Evolutionary conservation across 2,797 vertebrate genomes (phyloP), one percentile per base, ranked within the genome.

Genomic region (Urosaurus nigricauda): DNA sequence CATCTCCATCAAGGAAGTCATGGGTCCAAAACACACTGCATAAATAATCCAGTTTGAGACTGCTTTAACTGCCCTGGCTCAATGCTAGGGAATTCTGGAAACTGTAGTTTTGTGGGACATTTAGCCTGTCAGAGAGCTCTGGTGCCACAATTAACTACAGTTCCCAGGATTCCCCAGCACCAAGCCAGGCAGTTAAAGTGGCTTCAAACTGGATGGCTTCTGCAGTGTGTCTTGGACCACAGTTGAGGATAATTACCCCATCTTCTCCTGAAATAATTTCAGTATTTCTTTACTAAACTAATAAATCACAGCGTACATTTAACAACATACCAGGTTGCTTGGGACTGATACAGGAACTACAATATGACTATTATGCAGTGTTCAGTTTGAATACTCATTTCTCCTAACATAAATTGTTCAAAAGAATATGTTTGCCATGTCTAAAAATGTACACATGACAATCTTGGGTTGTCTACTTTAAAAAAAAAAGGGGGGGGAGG

Each of bases 271-370:
- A 37, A 68, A 3, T 63, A 68, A 11, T 29, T 29, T 12, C 29
- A 32, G 26, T 32, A 24, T 68, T 68, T 68, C 65, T 16, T 32
- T 12, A 65, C 79, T 65, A 71, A 84, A 70, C 73, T 1, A 0
- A 5, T 81, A 68, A 32, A 73, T 53, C 7, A 0, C 0, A 24
- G 5, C 19, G 32, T 26, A 40, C 11, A 0, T 35, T 83, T 17
- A 65, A 60, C 80, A 83, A 81, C 87, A 77, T 71, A 37, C 84
- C 0, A 19, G n/a, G 65, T 32, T 84, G 21, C 80, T 3, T 4
- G 2, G 77, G 5, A 43, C 9, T 0, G 0, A 32, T 74, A 1
- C 9, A 14, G 43, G 53, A 37, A 65, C 75, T 65, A 2, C 24
- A 29, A 82, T 13, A 71, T 3, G 13, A 0, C 17, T 79, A 51